A percentile compares a stretch with the other conserved stretches of the same genome.
Conservation (phyloP, 1,140 invertebrate species). For the Mylabris phalerata region DNA sequence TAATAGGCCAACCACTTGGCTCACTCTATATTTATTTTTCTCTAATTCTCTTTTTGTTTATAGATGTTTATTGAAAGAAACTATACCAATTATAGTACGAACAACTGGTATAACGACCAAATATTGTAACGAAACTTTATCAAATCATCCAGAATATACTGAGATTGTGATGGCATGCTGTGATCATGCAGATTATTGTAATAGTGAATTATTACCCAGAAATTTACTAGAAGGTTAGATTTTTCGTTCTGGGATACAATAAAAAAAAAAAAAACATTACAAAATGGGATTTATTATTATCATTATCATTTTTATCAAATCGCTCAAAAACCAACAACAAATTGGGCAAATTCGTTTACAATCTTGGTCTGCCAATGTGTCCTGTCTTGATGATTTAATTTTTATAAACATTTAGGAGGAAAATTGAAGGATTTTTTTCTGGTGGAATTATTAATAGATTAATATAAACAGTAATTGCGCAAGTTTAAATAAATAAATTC, state of each 20-base stretch:
- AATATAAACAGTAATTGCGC: neutral
- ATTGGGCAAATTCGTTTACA: constrained; percentile 7
- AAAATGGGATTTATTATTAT: constrained; percentile 9
- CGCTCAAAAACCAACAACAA: too few relatives aligned
- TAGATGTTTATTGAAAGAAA: constrained; percentile 31
- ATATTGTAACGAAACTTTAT: constrained; percentile 29
- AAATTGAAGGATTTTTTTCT: neutral
- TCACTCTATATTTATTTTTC: neutral
- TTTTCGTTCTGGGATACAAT: too few relatives aligned
- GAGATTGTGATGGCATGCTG: constrained; percentile 27
- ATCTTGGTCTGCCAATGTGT: constrained; percentile 11
- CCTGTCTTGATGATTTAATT: constrained; percentile 10
- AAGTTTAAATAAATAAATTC: too few relatives aligned
- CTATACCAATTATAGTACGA: constrained; percentile 23
- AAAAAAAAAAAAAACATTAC: neutral
- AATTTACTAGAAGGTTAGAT: constrained; percentile 16
- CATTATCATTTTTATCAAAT: neutral
- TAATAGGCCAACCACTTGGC: too few relatives aligned
- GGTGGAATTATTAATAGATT: neutral
- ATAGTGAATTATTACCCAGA: constrained; percentile 18
- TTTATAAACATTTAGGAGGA: neutral
- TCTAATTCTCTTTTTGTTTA: constrained; percentile 23
- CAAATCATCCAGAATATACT: constrained; percentile 20
- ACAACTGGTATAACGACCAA: constrained; percentile 17
- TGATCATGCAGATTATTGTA: constrained; percentile 33